These are phyloP conservation scores for Mareca penelope DNA, from an alignment of 2,797 vertebrate genomes.

Conservation along the genomic window DNA sequence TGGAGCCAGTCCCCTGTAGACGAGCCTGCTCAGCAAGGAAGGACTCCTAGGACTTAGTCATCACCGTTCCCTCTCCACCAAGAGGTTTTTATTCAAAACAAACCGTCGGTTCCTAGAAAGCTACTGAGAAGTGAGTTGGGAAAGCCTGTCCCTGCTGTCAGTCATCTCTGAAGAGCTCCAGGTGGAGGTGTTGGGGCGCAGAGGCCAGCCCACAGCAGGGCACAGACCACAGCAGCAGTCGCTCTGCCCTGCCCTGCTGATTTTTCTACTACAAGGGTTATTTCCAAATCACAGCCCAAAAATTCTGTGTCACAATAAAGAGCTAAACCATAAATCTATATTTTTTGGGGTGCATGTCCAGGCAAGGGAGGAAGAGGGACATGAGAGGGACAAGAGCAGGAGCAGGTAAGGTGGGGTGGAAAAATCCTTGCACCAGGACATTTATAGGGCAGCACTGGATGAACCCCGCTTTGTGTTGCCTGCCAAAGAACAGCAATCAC, in stretches of 20 bases:
- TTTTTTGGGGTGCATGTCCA: background rate
- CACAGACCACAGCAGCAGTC: background rate
- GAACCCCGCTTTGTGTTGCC: background rate
- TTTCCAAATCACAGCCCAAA: background rate
- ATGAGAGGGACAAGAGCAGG: background rate
- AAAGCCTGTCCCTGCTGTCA: background rate
- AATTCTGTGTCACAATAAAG: slow-evolving; percentile 54
- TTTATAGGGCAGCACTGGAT: background rate
- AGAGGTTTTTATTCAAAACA: slow-evolving; percentile 27
- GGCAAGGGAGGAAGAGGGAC: background rate
- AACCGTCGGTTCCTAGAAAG: slow-evolving; percentile 38
- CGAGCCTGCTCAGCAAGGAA: background rate
- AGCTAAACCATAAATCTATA: background rate
- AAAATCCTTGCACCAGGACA: background rate
- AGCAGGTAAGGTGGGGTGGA: background rate
- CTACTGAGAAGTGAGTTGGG: slow-evolving; percentile 43
- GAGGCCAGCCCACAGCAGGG: background rate
- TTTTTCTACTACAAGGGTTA: background rate
- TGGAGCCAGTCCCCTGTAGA: background rate
- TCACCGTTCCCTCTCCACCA: background rate
- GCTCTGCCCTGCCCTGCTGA: background rate
- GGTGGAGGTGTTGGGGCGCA: fast-evolving
- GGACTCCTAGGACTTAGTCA: slow-evolving; percentile 12
- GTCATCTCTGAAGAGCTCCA: background rate
- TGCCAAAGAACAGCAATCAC: slow-evolving; percentile 25